A percentile compares a stretch with the other conserved stretches of the same genome.
Evolutionary conservation across 2,888 invertebrate genomes (phyloP).

Genomic region (Tribolium freemani): DNA sequence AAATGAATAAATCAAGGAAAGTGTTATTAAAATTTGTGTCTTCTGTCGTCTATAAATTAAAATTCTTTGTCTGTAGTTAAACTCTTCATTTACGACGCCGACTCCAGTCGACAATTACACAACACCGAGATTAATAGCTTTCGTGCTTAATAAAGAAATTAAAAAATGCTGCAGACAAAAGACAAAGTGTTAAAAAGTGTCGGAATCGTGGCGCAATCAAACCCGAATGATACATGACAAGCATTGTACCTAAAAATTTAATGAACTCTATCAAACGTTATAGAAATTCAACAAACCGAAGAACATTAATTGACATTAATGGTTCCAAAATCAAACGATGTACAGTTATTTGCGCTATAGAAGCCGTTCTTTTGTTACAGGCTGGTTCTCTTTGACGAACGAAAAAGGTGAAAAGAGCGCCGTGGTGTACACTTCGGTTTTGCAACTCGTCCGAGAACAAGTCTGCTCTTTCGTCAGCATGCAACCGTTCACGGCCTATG

Average conservation of each 20-base stretch:
- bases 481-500: conserved; percentile 75
- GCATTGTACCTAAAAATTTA: conserved; percentile 25
- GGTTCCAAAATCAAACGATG: conserved; percentile 21
- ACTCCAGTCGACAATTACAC: background rate
- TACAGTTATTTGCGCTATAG: conserved; percentile 24
- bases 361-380: conserved; percentile 64
- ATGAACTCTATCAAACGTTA: conserved; percentile 11
- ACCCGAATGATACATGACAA: conserved; percentile 3
- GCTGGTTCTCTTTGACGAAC: conserved; percentile 79
- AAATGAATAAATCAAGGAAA: background rate
- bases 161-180: conserved; percentile 10
- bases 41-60: background rate
- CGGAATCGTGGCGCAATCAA: background rate
- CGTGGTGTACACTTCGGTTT: conserved; percentile 75
- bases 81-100: background rate
- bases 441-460: conserved; percentile 77
- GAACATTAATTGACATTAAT: conserved; percentile 32
- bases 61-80: background rate
- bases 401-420: conserved; percentile 78
- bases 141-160: background rate
- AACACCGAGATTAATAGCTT: background rate
- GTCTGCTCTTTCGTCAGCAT: conserved; percentile 78
- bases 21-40: background rate
- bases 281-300: conserved; percentile 22
- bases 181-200: conserved; percentile 6